Base-by-base conservation (phyloP, 2,113 vertebrate genomes). In the Rhegmatorhina hoffmannsi region DNA sequence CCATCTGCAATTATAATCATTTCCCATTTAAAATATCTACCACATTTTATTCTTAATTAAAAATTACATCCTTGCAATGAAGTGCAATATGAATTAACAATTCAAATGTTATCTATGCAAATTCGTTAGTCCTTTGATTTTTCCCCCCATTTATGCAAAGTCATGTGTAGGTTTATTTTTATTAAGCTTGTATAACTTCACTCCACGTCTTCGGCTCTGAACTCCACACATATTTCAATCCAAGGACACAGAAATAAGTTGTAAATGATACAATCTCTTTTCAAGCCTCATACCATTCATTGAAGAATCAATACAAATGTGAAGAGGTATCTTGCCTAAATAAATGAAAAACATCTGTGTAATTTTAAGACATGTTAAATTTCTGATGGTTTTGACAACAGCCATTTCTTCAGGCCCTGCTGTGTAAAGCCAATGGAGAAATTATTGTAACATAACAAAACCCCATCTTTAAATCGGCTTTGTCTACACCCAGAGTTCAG, bases 1-100 rank as follows among this genome's bases (percentile, higher is more conserved):
- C 96, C 96, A 97, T 98, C 94, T 97, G 94, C 97, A 98, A 97
- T 98, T 98, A 98, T 97, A 98, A 98, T 98, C 96, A 98, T 90
- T 96, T 96, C 97, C 96, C 95, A 97, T 97, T 98, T 97, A 96
- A 97, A 97, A 94, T 94, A 97, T 94, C 97, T 95, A 95, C 94
- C 92, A 96, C 92, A 95, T 96, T 97, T 97, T 94, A 96, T 95
- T 97, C 97, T 97, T 98, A 98, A 98, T 98, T 98, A 98, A 97
- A 98, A 98, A 97, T 91, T 84, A 97, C 96, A 97, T 97, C 94
- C 97, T 98, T 95, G 95, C 95, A 96, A 96, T 85, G 84, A 95
- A 97, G 96, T 94, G 96, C 90, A 94, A 95, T 91, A 78, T 92
- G 95, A 97, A 98, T 97, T 97, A 98, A 98, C 95, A 98, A 97